These are phyloP conservation scores for Dallia pectoralis DNA, from an alignment of 2,797 vertebrate genomes.

Conservation along the genomic window DNA sequence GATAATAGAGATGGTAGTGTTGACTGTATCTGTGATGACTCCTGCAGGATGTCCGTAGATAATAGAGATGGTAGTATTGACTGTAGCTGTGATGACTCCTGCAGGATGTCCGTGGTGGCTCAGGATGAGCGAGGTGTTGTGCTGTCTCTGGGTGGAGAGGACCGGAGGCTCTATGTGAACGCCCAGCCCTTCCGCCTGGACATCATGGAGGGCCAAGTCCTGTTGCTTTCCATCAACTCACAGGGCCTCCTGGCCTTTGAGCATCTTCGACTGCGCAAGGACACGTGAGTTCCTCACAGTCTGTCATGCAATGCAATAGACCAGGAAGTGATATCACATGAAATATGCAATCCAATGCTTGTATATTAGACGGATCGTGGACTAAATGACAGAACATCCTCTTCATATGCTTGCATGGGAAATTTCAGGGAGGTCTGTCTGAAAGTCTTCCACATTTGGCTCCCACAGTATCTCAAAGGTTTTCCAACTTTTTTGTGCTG, in stretches of 20 bases:
- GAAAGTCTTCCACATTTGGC: constrained; percentile 1
- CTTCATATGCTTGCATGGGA: too few relatives aligned
- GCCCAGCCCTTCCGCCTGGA: constrained; percentile 78
- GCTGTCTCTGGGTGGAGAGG: constrained; percentile 63
- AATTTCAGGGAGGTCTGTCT: neutral
- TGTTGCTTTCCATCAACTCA: constrained; percentile 80
- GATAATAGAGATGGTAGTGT: too few relatives aligned
- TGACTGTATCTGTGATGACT: neutral
- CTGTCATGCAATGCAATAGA: neutral
- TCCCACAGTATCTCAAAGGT: neutral
- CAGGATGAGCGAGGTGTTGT: constrained; percentile 75
- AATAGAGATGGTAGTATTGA: neutral
- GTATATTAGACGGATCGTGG: neutral
- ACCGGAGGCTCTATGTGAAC: constrained; percentile 72
- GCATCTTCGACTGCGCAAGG: constrained; percentile 74
- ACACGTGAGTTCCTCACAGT: constrained; percentile 74
- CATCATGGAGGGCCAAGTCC: constrained; percentile 69
- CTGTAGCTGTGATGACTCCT: neutral
- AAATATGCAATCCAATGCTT: neutral
- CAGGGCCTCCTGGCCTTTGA: constrained; percentile 79
- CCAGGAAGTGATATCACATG: constrained; percentile 20
- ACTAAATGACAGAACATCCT: neutral
- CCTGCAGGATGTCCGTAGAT: constrained; percentile 55
- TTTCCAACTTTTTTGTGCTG: neutral
- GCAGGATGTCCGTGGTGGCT: constrained; percentile 69